Evolutionary conservation across 2,888 invertebrate genomes (phyloP).

Genomic region (Cheilosia soror): DNA sequence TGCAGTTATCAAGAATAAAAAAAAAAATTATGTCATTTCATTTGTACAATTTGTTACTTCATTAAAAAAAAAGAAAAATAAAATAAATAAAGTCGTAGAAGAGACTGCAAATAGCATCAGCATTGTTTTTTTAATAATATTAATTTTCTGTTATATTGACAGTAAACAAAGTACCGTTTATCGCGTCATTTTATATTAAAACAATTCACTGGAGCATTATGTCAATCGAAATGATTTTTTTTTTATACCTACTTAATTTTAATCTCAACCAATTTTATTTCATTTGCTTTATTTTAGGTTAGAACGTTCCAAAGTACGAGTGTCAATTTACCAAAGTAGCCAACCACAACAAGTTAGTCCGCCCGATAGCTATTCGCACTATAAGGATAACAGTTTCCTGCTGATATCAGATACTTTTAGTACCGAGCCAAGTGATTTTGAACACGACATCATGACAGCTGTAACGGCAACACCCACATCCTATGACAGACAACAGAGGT

Average conservation of each 20-base stretch:
- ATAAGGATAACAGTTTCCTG: conserved; percentile 78
- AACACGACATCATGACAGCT: conserved; percentile 80
- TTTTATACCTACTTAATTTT: not conserved
- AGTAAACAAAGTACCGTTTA: conserved; percentile 18
- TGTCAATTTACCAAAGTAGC: conserved; percentile 93
- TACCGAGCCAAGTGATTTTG: conserved; percentile 81
- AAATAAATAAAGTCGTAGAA: not conserved
- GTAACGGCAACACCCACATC: conserved; percentile 79
- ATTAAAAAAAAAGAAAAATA: not conserved
- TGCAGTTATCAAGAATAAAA: not conserved
- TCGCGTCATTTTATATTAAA: conserved; percentile 23
- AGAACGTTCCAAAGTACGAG: conserved; percentile 91
- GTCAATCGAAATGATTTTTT: conserved; percentile 23
- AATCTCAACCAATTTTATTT: not conserved
- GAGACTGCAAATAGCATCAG: conserved; percentile 1
- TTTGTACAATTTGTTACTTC: not conserved
- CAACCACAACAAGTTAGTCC: conserved; percentile 89
- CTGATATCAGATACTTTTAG: conserved; percentile 79
- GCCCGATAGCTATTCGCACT: conserved; percentile 84
- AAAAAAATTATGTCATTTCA: not conserved
- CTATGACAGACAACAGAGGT: conserved; percentile 84
- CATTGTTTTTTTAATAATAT: conserved; percentile 10
- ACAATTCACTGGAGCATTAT: conserved; percentile 17
- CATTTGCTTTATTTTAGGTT: conserved; percentile 85
- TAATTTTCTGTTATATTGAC: conserved; percentile 8